phyloP scores from a whole-genome alignment of 2,797 vertebrate genomes.

The Sternotherus odoratus region DNA sequence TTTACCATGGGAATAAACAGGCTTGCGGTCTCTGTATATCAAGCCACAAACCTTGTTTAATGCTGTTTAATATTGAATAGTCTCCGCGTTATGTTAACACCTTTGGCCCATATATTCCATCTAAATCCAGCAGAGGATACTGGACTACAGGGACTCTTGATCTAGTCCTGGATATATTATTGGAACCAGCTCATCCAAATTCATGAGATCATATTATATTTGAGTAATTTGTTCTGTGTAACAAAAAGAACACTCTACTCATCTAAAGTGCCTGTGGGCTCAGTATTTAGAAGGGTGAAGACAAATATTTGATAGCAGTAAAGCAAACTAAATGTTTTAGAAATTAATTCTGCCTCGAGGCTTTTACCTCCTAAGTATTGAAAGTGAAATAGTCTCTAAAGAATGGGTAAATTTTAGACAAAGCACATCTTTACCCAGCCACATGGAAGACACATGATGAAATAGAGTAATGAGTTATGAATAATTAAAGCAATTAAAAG shows the following conservation, averaged over 20 bases:
- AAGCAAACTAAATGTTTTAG: background rate
- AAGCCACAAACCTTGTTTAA: background rate
- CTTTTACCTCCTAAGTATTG: background rate
- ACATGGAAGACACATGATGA: background rate
- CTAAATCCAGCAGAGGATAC: background rate
- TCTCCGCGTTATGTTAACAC: background rate
- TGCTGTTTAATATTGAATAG: background rate
- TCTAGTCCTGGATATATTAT: conserved; percentile 56
- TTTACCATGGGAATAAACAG: background rate
- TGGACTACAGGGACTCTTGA: conserved; percentile 25
- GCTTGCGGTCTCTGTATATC: background rate
- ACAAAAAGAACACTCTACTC: background rate
- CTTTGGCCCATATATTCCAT: background rate
- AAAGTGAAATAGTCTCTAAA: conserved; percentile 18
- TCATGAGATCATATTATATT: conserved; percentile 53
- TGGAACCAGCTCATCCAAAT: conserved; percentile 62
- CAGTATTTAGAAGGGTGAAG: background rate
- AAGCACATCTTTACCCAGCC: background rate
- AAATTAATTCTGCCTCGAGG: background rate
- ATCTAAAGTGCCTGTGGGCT: background rate
- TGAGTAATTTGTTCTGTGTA: background rate
- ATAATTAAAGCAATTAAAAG: conserved; percentile 16
- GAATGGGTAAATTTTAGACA: conserved; percentile 11
- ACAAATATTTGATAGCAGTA: background rate
- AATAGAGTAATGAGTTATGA: background rate